A percentile compares a stretch with the other conserved stretches of the same genome.
Evolutionary conservation across 2,797 vertebrate species (phyloP).

Genomic region (Tapera naevia): DNA sequence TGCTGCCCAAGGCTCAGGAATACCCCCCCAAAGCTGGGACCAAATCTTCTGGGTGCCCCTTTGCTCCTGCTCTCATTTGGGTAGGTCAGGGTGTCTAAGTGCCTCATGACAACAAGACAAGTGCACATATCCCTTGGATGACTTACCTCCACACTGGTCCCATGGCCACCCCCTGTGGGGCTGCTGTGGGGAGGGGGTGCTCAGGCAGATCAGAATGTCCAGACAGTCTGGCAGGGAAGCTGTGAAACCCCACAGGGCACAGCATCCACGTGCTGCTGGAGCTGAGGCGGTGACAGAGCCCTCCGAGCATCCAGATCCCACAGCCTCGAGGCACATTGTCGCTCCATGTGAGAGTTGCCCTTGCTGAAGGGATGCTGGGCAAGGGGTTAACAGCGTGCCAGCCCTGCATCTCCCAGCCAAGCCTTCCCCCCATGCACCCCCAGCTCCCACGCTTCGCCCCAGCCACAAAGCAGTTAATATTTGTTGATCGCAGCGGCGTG

Average conservation of each 20-base stretch:
- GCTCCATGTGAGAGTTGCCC: background rate
- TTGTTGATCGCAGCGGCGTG: background rate
- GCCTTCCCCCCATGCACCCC: background rate
- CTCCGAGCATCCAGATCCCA: rapidly evolving
- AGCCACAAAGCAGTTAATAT: background rate
- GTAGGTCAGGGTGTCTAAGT: background rate
- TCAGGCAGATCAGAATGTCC: background rate
- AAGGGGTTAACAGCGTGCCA: background rate
- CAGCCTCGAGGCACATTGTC: rapidly evolving
- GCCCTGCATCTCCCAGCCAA: background rate
- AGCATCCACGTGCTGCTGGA: background rate
- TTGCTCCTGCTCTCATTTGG: background rate
- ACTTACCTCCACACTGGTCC: background rate
- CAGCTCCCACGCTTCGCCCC: background rate
- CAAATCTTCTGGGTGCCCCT: background rate
- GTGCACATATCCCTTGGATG: rapidly evolving
- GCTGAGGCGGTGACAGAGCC: rapidly evolving
- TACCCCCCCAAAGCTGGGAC: rapidly evolving
- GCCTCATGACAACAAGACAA: rapidly evolving
- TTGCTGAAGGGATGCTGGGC: rapidly evolving
- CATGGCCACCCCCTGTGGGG: rapidly evolving
- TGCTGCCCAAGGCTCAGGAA: background rate
- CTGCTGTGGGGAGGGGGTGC: background rate
- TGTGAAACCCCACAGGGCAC: background rate
- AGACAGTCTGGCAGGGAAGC: rapidly evolving